phyloP scores from a whole-genome alignment of 2,888 invertebrate genomes.

The Torymus tubicola region DNA sequence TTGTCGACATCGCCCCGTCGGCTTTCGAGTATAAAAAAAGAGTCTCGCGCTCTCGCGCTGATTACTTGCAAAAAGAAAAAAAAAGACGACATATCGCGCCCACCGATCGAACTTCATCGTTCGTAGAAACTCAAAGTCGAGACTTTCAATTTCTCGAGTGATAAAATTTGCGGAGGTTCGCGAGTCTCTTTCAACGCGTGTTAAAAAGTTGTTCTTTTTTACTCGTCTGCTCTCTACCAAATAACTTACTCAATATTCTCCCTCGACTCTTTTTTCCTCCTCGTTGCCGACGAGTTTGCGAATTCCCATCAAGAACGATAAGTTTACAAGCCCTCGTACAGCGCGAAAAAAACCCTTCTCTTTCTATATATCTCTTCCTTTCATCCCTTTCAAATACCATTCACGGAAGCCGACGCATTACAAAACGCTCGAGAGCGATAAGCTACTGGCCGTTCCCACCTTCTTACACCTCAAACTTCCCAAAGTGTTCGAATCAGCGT shows the following conservation, averaged over 20 bases:
- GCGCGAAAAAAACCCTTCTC: constrained; percentile 15
- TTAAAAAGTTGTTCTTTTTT: constrained; percentile 24
- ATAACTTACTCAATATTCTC: constrained; percentile 38
- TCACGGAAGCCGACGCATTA: not conserved
- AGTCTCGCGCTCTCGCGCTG: not conserved
- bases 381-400: not conserved
- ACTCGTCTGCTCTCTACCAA: not conserved
- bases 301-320: constrained; percentile 44
- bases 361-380: not conserved
- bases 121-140: constrained; percentile 21
- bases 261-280: not conserved
- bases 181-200: not conserved
- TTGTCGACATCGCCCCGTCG: not conserved
- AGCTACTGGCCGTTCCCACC: constrained; percentile 57
- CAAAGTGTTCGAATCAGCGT: not conserved
- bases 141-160: constrained; percentile 48
- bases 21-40: not conserved
- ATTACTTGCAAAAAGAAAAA: constrained; percentile 14
- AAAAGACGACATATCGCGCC: not conserved
- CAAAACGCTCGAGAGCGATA: constrained; percentile 37
- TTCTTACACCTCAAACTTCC: not conserved
- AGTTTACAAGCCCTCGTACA: constrained; percentile 31
- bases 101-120: constrained; percentile 35
- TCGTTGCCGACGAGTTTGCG: not conserved
- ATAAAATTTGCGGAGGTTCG: constrained; percentile 20